Base-by-base conservation (phyloP, 64 coral and sea anemone genomes). In the Exaiptasia diaphana region DNA sequence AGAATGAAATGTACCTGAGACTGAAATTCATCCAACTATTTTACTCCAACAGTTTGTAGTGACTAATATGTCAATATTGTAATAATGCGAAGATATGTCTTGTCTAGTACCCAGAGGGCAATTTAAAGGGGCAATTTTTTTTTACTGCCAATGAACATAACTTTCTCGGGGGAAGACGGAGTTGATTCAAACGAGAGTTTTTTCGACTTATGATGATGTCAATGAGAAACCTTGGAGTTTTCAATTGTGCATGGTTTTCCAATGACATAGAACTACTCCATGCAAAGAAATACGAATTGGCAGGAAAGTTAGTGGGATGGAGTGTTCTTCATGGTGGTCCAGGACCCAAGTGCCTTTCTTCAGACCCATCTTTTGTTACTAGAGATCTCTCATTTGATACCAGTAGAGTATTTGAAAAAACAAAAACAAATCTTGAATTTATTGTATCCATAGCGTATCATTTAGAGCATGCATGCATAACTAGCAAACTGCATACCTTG, bases 181-280 rank as follows among this genome's bases (percentile, higher is more conserved):
- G 69, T 75, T 14, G 70, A 85, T 74, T 53, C 69, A 75, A 43
- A 45, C 28, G 82, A 60, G 68, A 74, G 45, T 86, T 64, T 55
- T 74, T 85, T 85, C 82, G 82, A 24, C 40, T 77, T 21, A 59
- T 80, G 9, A 75, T 86, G 83, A 13, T 33, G 32, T 48, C 45
- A 6, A 30, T 87, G 12, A 29, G 27, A 52, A 68, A 68, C 38
- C 38, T 79, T 71, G 74, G 63, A 50, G 37, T 71, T 55, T 90
- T 82, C 71, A 17, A 82, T 20, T 77, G 87, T 5, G 75, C 58
- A 49, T 90, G 87, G 77, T 82, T 90, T 82, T 82, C 77, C 1
- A 76, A 82, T 67, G 77, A 90, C 36, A 48, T 90, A 27, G 15
- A 82, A 22, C 77, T 74, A 3, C 77, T 90, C 28, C 30, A 24